A percentile compares a stretch with the other conserved stretches of the same genome.
These are phyloP conservation scores for Cassiopea xamachana DNA, from an alignment of 30 jellyfish, hydroid and myxozoan genomes.

Conservation along the genomic window DNA sequence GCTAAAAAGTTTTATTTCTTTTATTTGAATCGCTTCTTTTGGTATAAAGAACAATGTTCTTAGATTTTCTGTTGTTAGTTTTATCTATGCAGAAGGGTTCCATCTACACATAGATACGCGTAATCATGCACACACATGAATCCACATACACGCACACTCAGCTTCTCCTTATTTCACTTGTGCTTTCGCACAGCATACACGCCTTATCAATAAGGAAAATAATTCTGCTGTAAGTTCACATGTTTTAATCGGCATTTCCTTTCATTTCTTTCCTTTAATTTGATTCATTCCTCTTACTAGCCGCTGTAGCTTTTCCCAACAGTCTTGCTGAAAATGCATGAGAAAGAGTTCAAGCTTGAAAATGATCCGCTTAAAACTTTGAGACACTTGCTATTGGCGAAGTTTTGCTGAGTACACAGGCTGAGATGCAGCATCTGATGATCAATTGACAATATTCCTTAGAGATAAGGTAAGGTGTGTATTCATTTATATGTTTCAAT, in stretches of 20 bases:
- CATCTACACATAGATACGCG: background rate
- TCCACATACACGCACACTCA: no score
- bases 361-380: conserved; percentile 90
- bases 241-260: background rate
- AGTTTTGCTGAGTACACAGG: conserved; percentile 73
- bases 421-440: conserved; percentile 77
- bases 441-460: conserved; percentile 65
- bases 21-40: no score
- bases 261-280: background rate
- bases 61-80: no score
- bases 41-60: no score
- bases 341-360: conserved; percentile 81
- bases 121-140: background rate
- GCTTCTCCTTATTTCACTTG: no score
- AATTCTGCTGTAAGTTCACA: no score
- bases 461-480: conserved; percentile 67
- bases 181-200: no score
- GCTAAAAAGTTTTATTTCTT: no score
- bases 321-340: conserved; percentile 85
- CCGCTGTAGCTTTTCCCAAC: background rate
- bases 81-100: no score
- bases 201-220: no score
- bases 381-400: conserved; percentile 82
- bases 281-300: background rate
- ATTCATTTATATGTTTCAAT: no score